Base-by-base conservation (phyloP, 1,140 invertebrate genomes). In the Amphibalanus amphitrite region DNA sequence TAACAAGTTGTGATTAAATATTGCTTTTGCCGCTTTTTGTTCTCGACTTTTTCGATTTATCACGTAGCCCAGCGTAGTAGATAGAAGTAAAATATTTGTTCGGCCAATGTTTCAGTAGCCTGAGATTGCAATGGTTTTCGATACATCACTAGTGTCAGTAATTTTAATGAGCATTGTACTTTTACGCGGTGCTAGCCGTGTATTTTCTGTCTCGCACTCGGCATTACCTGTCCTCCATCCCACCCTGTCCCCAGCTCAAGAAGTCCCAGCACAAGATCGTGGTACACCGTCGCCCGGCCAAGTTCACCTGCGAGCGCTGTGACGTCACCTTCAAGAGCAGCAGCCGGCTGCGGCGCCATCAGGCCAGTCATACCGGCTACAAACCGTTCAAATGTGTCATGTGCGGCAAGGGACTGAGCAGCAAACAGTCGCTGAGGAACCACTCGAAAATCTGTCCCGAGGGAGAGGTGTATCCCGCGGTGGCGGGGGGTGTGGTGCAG, bases 291-390 rank as follows among this genome's bases (percentile, higher is more conserved):
- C 47, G 47, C 10, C 47, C 47, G 47, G 47, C 47, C 13, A 23
- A 13, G 47, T 59, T 59, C 47, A 59, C 47, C 6, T 76, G 76
- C 73, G 74, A 76, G 29, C 68, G 72, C 1, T 76, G 76, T 65
- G 72, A 69, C 65, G 72, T 72, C 26, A 72, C 73, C 20, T 90
- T 90, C 75, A 82, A 86, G 8, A 83, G 88, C 1, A 89, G 88
- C 76, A 86, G 85, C 28, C 88, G 87, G 0, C 77, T 87, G 17
- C 83, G 84, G 74, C 83, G 82, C 71, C 74, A 75, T 68, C 71
- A 74, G 71, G 74, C 74, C 28, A 74, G 72, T 30, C 75, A 76
- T 70, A 76, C 75, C 1, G 75, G 75, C 28, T 73, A 75, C 70
- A 76, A 76, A 67, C 75, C 75, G 10, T 76, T 74, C 67, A 72